Conservation (phyloP, 2,113 vertebrate genomes). For the Barbus barbus region DNA sequence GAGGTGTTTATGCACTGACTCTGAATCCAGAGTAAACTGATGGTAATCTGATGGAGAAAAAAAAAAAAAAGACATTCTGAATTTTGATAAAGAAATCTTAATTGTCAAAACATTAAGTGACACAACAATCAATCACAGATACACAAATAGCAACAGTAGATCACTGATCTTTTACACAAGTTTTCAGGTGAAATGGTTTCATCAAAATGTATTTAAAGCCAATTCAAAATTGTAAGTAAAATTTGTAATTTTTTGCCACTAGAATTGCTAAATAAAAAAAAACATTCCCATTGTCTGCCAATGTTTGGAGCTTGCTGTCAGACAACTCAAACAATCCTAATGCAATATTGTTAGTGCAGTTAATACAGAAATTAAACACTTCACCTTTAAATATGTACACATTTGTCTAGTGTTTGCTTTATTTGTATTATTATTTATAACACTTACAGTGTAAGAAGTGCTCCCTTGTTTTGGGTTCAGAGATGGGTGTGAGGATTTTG, state of each 20-base stretch:
- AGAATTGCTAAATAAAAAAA: neutral
- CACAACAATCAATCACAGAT: neutral
- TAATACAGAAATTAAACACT: neutral
- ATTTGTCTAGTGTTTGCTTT: neutral
- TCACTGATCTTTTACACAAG: neutral
- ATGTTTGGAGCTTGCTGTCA: neutral
- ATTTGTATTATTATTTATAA: neutral
- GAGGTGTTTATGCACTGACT: neutral
- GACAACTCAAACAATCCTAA: neutral
- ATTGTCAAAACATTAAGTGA: neutral
- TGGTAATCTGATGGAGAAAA: neutral
- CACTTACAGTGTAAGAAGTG: constrained; percentile 44
- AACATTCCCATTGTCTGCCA: too few species aligned
- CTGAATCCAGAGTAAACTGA: constrained; percentile 18
- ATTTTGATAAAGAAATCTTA: neutral
- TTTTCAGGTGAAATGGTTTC: neutral
- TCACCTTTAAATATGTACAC: neutral
- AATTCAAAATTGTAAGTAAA: neutral
- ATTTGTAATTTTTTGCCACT: neutral
- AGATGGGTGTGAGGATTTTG: neutral
- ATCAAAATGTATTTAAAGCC: neutral
- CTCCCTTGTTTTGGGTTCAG: constrained; percentile 39
- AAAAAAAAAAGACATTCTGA: neutral
- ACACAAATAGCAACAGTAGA: neutral
- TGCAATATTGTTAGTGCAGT: neutral